Evolutionary conservation across 2,888 invertebrate genomes (phyloP).

Genomic region (Arctia plantaginis): DNA sequence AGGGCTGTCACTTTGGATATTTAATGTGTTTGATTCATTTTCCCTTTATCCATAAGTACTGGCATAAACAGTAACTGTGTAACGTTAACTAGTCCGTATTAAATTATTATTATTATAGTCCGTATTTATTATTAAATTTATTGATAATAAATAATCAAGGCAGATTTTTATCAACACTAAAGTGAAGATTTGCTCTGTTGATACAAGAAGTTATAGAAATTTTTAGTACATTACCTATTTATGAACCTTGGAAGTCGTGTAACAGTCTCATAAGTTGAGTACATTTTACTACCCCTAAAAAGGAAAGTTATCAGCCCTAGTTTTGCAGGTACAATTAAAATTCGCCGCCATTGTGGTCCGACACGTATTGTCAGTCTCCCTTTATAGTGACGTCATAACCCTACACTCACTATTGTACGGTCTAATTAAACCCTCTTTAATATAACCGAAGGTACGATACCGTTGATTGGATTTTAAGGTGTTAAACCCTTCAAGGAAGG

Average conservation of each 20-base stretch:
- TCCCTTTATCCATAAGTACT: background rate
- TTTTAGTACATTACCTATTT: background rate
- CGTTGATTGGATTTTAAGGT: slow-evolving; percentile 76
- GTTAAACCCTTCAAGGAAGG: slow-evolving; percentile 52
- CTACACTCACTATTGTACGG: slow-evolving; percentile 64
- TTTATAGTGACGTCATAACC: slow-evolving; percentile 59
- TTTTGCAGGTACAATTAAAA: slow-evolving; percentile 63
- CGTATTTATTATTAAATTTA: too few species aligned
- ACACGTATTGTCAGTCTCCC: slow-evolving; percentile 64
- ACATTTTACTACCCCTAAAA: background rate
- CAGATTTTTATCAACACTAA: background rate
- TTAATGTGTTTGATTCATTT: background rate
- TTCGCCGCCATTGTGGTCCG: slow-evolving; percentile 62
- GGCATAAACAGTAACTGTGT: background rate
- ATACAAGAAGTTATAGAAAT: background rate
- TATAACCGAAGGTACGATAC: slow-evolving; percentile 53
- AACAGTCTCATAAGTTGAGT: background rate
- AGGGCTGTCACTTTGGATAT: slow-evolving; percentile 17
- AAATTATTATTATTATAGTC: too few species aligned
- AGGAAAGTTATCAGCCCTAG: slow-evolving; percentile 2
- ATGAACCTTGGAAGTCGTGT: background rate
- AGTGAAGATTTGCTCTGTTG: background rate
- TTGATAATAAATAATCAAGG: background rate
- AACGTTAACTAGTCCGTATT: background rate
- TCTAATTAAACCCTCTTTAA: slow-evolving; percentile 74